Conservation (phyloP, 92 coral and sea anemone genomes). For the Phenganax stokvisi region DNA sequence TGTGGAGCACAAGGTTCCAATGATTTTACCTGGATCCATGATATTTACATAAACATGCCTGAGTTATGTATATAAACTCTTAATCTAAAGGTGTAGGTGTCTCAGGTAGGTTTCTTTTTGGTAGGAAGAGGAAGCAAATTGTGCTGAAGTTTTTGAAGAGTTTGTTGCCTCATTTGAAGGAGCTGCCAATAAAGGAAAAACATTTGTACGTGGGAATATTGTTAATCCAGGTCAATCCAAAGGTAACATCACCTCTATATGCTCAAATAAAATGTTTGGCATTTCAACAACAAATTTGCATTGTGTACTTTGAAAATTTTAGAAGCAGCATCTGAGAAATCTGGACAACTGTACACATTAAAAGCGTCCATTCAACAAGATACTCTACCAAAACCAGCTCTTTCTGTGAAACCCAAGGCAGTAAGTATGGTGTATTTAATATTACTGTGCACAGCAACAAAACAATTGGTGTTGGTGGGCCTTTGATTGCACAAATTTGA, state of each 20-base stretch:
- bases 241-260: constrained; percentile 46
- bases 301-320: constrained; percentile 1
- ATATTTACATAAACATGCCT: too few species aligned
- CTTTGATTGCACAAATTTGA: not conserved
- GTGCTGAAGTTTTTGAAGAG: constrained; percentile 98
- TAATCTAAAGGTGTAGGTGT: not conserved
- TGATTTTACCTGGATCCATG: too few species aligned
- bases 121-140: constrained; percentile 80
- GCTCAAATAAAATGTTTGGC: too few species aligned
- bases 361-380: constrained; percentile 19
- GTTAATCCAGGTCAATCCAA: constrained; percentile 80
- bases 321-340: constrained; percentile 30
- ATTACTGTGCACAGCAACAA: not conserved
- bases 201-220: constrained; percentile 87
- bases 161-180: constrained; percentile 99
- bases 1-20: too few species aligned
- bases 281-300: too few species aligned
- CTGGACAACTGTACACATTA: constrained; percentile 32
- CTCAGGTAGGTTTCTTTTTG: not conserved
- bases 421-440: constrained; percentile 3
- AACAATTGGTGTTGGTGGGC: not conserved
- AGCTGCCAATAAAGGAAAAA: constrained; percentile 71
- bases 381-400: constrained; percentile 11
- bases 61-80: too few species aligned
- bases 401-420: constrained; percentile 16